These are phyloP conservation scores for Neodiprion pinetum DNA, from an alignment of 1,140 invertebrate genomes.

Conservation along the genomic window DNA sequence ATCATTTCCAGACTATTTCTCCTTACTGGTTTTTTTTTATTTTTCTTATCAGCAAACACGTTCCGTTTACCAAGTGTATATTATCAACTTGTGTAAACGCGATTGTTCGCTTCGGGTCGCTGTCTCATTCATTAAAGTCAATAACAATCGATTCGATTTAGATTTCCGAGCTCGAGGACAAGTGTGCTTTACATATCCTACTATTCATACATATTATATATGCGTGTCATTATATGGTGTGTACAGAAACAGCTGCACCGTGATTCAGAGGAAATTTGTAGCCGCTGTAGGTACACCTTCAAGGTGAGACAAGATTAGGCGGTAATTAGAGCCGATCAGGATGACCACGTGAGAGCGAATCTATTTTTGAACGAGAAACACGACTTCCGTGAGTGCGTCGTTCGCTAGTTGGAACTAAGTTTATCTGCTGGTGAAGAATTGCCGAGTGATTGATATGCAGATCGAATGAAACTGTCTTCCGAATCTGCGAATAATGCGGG, in stretches of 20 bases:
- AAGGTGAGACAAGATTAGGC: not conserved
- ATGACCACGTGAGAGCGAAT: not conserved
- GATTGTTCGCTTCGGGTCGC: not conserved
- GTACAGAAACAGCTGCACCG: too few species aligned
- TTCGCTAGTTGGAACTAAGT: not conserved
- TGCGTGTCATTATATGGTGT: too few species aligned
- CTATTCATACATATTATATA: too few species aligned
- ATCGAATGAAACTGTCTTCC: too few species aligned
- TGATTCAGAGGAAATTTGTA: too few species aligned
- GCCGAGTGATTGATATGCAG: too few species aligned
- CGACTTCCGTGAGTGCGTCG: not conserved
- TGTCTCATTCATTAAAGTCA: not conserved
- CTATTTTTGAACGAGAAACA: not conserved
- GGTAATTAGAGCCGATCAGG: not conserved
- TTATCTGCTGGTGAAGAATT: too few species aligned
- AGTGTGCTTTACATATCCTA: too few species aligned
- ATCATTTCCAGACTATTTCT: too few species aligned
- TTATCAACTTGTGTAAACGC: slow-evolving; percentile 3
- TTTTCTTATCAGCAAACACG: not conserved
- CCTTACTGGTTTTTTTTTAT: not conserved
- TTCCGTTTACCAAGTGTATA: not conserved
- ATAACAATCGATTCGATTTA: not conserved
- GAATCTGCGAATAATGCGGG: too few species aligned
- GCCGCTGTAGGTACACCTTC: too few species aligned
- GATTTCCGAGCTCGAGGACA: too few species aligned